Base-by-base conservation (phyloP, 1,140 invertebrate genomes). In the Wasmannia auropunctata region DNA sequence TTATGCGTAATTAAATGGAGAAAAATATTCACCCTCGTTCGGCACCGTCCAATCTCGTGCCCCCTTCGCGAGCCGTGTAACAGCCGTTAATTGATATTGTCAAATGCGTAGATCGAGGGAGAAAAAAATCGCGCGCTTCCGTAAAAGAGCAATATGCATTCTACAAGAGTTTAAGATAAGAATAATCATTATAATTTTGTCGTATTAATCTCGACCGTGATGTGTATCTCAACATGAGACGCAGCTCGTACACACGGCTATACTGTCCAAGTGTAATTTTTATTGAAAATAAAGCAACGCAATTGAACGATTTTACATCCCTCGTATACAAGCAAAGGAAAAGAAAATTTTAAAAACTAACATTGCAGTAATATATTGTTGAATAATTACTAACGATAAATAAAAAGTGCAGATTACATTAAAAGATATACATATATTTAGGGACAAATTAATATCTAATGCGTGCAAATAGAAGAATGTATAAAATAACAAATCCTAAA, bases 171-270 rank as follows among this genome's bases (percentile, higher is more conserved):
- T 22, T 49, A 46, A 31, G 8, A 34, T 25, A 65, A 65, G 10
- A 51, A 46, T 40, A 25, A 54, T 37, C 22, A 51, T 51, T 67
- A 67, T 67, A 79, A 79, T 79, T 67, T 67, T n/a, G 43, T n/a
- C 28, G 31, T 79, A 51, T 79, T 67, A 79, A 79, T 79, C 43
- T 37, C 14, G 22, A 25, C 31, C 14, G 43, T 60, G n/a, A 37
- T 56, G 63, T 67, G 16, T 70, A 31, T 28, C 60, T 14, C 28
- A 56, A 25, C 31, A 31, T 19, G 16, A 63, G 0, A 22, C 31
- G n/a, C 31, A 46, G 11, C 19, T n/a, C 19, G 7, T 51, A n/a
- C 31, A 43, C n/a, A 25, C 28, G 46, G 8, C 40, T 77, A n/a
- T n/a, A 49, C 51, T 56, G 40, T 3, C 10, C 37, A 14, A 43